Evolutionary conservation across 2,113 vertebrate species (phyloP).

Genomic region (Pygoscelis antarcticus): DNA sequence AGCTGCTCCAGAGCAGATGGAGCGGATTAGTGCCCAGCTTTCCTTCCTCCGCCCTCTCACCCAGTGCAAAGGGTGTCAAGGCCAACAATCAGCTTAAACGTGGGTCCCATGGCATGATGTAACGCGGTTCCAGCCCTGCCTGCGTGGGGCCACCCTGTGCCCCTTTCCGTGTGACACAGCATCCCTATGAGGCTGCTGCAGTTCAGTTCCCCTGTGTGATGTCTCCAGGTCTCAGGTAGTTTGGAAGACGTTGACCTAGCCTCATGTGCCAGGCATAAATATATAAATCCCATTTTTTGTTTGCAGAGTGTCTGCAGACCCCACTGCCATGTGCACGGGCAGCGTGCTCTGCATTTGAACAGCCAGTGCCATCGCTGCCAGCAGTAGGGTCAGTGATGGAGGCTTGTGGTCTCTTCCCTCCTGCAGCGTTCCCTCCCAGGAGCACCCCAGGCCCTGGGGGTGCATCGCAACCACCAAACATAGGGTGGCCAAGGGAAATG

Average conservation of each 20-base stretch:
- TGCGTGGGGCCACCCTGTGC: not conserved
- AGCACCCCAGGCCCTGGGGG: not conserved
- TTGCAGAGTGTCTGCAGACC: not conserved
- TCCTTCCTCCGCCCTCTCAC: not conserved
- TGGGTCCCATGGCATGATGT: not conserved
- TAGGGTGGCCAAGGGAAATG: not conserved
- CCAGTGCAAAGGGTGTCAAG: not conserved
- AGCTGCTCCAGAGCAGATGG: conserved; percentile 40
- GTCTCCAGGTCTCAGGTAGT: not conserved
- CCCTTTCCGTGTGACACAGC: not conserved
- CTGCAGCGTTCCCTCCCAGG: rapidly evolving
- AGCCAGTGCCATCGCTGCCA: rapidly evolving
- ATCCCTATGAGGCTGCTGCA: not conserved
- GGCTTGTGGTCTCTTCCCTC: not conserved
- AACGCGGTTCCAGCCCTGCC: not conserved
- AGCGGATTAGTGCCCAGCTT: conserved; percentile 15
- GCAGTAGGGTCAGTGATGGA: rapidly evolving
- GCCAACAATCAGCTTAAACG: not conserved
- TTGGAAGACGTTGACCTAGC: not conserved
- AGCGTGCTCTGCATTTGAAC: rapidly evolving
- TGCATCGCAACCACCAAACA: not conserved
- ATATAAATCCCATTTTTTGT: not conserved
- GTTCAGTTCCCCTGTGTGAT: rapidly evolving
- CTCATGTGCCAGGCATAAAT: not conserved
- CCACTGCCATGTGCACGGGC: rapidly evolving